Evolutionary conservation across 2,888 invertebrate species (phyloP), one percentile per base, ranked within the genome.

Genomic region (Fabriciana adippe): DNA sequence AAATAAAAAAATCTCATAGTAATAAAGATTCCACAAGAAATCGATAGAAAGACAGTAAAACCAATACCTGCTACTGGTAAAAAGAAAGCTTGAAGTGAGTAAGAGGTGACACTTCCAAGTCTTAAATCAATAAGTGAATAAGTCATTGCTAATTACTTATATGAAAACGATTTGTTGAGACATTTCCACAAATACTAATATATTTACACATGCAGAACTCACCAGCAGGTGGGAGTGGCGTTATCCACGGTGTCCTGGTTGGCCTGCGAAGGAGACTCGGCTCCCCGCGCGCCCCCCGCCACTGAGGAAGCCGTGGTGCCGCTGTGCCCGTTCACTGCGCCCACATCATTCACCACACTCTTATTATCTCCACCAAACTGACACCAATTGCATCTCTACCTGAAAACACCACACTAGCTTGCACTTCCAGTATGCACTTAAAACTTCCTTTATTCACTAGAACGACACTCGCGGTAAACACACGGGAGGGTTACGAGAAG

Each of bases 301-400:
- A 88, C 91, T 81, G 92, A 91, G 79, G 92, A 91, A 86, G 92
- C 92, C 92, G 92, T 92, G 90, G 86, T 92, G 92, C 84, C 84
- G 83, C 83, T 82, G 81, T 86, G 80, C 80, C 79, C 80, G 77
- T 85, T 90, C 93, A 94, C 93, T 91, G 94, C 88, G 84, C 93
- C 93, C 92, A 93, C 94, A 94, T 94, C 93, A 89, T 89, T 93
- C 93, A 92, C 90, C 90, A 90, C 93, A 93, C 94, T 92, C 82
- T 90, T 93, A 93, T 88, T 90, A 90, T 84, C 89, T 89, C 81
- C 84, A 82, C 87, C 89, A 87, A 93, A 93, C 90, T 92, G 93
- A 87, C 87, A 89, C 88, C 76, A 77, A 84, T 88, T 84, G 89
- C 91, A 92, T 91, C 83, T 87, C 90, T 85, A 88, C 86, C 87